These are phyloP conservation scores for Ceratina calcarata DNA, from an alignment of 1,140 invertebrate species.

Conservation along the genomic window DNA sequence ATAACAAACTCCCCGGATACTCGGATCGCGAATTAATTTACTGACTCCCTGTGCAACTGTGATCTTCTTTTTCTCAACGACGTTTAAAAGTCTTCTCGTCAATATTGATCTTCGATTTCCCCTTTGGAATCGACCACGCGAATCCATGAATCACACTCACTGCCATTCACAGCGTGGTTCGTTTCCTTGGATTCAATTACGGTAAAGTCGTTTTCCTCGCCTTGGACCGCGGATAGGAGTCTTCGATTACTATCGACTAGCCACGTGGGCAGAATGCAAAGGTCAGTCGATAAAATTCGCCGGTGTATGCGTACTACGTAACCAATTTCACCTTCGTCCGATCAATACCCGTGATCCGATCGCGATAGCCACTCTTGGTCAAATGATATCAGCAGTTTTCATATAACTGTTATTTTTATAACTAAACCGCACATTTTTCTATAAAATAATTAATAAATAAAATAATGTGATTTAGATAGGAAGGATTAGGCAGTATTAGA, in stretches of 20 bases:
- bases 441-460: too few relatives aligned
- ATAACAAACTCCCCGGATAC: too few relatives aligned
- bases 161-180: constrained; percentile 29
- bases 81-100: too few relatives aligned
- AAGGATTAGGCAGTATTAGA: too few relatives aligned
- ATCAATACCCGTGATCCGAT: too few relatives aligned
- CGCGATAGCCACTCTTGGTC: too few relatives aligned
- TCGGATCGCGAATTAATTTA: too few relatives aligned
- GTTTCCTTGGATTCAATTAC: constrained; percentile 35
- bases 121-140: neutral
- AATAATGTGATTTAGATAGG: too few relatives aligned
- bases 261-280: constrained; percentile 30
- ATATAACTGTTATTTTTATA: too few relatives aligned
- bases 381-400: too few relatives aligned
- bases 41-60: neutral
- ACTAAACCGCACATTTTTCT: too few relatives aligned
- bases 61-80: neutral
- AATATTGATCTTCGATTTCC: too few relatives aligned
- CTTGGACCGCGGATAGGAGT: constrained; percentile 15
- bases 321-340: constrained; percentile 4
- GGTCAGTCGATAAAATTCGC: constrained; percentile 47
- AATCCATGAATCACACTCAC: constrained; percentile 1
- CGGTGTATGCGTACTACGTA: constrained; percentile 7
- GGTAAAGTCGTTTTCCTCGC: constrained; percentile 30
- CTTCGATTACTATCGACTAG: neutral